A percentile compares a stretch with the other conserved stretches of the same genome.
These are phyloP conservation scores for Drosophila nigromelanica DNA, from an alignment of 1,140 invertebrate species.

Conservation along the genomic window DNA sequence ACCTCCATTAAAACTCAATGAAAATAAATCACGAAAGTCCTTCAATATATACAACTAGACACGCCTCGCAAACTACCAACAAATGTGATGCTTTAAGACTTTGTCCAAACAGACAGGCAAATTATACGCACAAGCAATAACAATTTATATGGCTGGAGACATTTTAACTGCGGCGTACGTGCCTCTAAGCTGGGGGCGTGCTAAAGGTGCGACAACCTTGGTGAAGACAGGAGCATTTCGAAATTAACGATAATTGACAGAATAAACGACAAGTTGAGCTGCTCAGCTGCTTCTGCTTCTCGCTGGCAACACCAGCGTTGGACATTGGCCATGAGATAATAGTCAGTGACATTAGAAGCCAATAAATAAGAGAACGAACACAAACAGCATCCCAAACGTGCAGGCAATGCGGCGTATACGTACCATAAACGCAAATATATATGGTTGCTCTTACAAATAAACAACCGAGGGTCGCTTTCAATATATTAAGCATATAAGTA, in stretches of 20 bases:
- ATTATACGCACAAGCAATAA: constrained; percentile 70
- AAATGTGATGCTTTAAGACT: constrained; percentile 51
- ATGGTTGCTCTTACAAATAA: constrained; percentile 4
- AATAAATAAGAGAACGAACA: constrained; percentile 79
- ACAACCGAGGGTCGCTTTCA: not conserved
- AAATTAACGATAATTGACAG: constrained; percentile 82
- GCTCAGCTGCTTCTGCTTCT: constrained; percentile 17
- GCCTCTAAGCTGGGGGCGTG: constrained; percentile 44
- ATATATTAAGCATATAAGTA: not conserved
- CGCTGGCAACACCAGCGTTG: constrained; percentile 13
- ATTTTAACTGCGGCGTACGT: constrained; percentile 58
- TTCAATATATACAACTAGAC: constrained; percentile 9
- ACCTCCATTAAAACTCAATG: constrained; percentile 23
- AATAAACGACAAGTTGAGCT: constrained; percentile 80
- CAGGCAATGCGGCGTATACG: constrained; percentile 42
- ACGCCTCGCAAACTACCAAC: constrained; percentile 32
- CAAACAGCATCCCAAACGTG: constrained; percentile 61
- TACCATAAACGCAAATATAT: constrained; percentile 17
- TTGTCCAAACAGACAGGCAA: constrained; percentile 40
- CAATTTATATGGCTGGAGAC: constrained; percentile 67
- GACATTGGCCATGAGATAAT: constrained; percentile 54
- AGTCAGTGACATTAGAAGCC: constrained; percentile 74
- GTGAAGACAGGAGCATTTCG: constrained; percentile 72
- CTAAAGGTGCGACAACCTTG: constrained; percentile 69
- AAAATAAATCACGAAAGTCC: constrained; percentile 33